Percentiles rank a stretch among this genome's conserved stretches.
Conservation (phyloP, 2,797 vertebrate species). For the Myripristis murdjan region DNA sequence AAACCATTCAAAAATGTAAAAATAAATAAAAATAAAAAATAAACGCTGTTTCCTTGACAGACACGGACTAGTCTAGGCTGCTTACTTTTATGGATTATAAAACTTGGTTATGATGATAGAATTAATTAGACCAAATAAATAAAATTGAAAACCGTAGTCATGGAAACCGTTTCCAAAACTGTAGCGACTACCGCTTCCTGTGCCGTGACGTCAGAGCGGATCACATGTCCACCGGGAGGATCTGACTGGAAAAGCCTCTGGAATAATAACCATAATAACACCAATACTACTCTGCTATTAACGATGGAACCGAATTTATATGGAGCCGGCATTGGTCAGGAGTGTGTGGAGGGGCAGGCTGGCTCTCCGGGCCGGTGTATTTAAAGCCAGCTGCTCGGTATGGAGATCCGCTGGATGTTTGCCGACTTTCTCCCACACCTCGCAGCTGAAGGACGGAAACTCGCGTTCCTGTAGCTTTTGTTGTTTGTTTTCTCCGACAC, state of each 20-base stretch:
- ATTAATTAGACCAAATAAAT: no score
- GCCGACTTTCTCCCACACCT: conserved; percentile 1
- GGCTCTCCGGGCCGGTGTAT: conserved; percentile 30
- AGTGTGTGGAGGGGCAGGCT: conserved; percentile 27
- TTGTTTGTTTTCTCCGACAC: background rate
- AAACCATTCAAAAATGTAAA: no score
- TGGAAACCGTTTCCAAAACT: no score
- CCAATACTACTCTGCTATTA: conserved; percentile 5
- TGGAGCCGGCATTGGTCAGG: no score
- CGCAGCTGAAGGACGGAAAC: conserved; percentile 6
- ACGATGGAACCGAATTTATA: conserved; percentile 7
- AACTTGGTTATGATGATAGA: no score
- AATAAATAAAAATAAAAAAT: no score
- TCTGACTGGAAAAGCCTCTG: conserved; percentile 61
- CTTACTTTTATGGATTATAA: no score
- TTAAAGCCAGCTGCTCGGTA: conserved; percentile 54
- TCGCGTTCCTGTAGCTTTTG: background rate
- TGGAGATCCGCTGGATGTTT: conserved; percentile 55
- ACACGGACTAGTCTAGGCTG: no score
- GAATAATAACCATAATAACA: conserved; percentile 43
- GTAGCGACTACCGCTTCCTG: conserved; percentile 35
- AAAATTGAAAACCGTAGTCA: no score
- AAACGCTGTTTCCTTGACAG: no score
- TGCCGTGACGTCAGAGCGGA: conserved; percentile 50
- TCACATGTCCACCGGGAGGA: conserved; percentile 46